Percentiles rank a stretch among this genome's conserved stretches.
Evolutionary conservation across 37 sponge, comb jelly and placozoan genomes (phyloP).

Genomic region (Ephydatia muelleri): DNA sequence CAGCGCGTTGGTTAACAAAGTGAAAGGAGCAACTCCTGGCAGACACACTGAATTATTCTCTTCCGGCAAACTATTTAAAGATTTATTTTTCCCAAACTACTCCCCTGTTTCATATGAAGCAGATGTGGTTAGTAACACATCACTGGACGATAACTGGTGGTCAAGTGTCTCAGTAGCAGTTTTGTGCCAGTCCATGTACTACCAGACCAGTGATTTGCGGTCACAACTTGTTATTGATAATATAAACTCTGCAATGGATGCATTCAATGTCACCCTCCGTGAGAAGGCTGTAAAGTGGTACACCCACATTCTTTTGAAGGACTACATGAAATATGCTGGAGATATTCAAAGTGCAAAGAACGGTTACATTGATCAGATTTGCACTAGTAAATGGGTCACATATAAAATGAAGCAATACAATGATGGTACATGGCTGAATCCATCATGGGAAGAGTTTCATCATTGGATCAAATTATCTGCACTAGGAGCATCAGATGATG

Average conservation of each 20-base stretch:
- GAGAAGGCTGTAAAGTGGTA: constrained; percentile 1
- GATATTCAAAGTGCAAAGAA: not conserved
- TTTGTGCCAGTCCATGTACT: constrained; percentile 9
- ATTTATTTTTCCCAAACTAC: not conserved
- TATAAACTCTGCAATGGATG: not conserved
- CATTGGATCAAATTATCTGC: not conserved
- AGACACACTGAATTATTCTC: constrained; percentile 7
- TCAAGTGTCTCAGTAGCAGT: not conserved
- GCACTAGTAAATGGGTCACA: not conserved
- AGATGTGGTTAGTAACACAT: not conserved
- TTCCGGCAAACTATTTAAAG: not conserved
- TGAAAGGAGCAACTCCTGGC: constrained; percentile 9
- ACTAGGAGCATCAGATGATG: constrained; percentile 2
- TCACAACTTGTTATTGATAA: not conserved
- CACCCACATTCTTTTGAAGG: not conserved
- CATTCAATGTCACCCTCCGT: not conserved
- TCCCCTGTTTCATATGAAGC: not conserved
- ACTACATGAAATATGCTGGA: not conserved
- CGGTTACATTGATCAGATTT: not conserved
- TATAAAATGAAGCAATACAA: not conserved
- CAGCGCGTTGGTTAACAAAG: not conserved
- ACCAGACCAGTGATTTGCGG: constrained; percentile 11
- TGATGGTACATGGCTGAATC: not conserved
- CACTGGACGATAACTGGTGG: not conserved
- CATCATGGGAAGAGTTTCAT: constrained; percentile 7